Evolutionary conservation across 2,888 invertebrate species (phyloP).

Genomic region (Rhagonycha lutea): DNA sequence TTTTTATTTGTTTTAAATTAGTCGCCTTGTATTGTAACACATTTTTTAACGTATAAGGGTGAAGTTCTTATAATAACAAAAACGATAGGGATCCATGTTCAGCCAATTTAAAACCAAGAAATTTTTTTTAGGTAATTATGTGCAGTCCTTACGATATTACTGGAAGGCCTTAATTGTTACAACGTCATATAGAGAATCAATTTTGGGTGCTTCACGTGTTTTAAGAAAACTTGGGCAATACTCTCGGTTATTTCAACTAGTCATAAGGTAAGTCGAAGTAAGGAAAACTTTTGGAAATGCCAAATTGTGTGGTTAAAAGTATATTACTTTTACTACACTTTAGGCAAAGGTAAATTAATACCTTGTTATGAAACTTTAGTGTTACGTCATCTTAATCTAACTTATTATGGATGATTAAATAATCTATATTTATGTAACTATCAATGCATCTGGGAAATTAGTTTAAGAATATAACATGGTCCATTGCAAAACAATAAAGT

Average conservation of each 20-base stretch:
- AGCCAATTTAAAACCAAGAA: too few relatives aligned
- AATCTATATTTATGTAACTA: neutral
- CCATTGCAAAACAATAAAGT: neutral
- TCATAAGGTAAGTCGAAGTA: slow-evolving; percentile 9
- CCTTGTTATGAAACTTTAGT: too few relatives aligned
- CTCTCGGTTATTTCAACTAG: slow-evolving; percentile 64
- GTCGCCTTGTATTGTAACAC: too few relatives aligned
- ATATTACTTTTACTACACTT: too few relatives aligned
- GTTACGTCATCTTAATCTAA: too few relatives aligned
- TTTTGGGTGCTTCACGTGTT: slow-evolving; percentile 65
- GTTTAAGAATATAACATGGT: neutral
- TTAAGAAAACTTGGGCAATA: slow-evolving; percentile 67
- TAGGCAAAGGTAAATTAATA: too few relatives aligned
- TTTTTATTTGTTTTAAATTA: too few relatives aligned
- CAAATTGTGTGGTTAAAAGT: neutral
- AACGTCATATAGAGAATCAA: slow-evolving; percentile 60
- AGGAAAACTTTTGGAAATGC: neutral
- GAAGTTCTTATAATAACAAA: too few relatives aligned
- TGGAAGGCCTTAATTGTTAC: slow-evolving; percentile 60
- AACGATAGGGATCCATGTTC: too few relatives aligned
- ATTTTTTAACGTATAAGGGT: too few relatives aligned
- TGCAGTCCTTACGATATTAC: slow-evolving; percentile 61
- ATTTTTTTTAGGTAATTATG: slow-evolving; percentile 57
- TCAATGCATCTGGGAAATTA: neutral
- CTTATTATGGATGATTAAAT: too few relatives aligned